These are phyloP conservation scores for Eolophus roseicapilla DNA, from an alignment of 2,113 vertebrate species.

Conservation along the genomic window DNA sequence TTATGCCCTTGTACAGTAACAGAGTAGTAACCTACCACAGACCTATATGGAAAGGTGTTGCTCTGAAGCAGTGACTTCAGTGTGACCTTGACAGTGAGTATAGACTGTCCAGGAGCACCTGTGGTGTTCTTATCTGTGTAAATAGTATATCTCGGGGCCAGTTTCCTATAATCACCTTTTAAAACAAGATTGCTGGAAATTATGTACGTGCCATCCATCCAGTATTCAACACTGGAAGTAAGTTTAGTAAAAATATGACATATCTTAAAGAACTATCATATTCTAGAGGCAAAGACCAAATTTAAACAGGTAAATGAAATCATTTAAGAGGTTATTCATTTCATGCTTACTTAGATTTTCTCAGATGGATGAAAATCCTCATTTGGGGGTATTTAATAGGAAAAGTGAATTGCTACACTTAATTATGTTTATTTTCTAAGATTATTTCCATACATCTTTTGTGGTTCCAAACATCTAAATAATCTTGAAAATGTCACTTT, in stretches of 20 bases:
- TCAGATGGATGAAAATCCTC: not conserved
- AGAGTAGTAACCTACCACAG: accelerated
- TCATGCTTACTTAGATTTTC: not conserved
- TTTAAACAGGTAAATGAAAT: not conserved
- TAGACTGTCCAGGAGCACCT: not conserved
- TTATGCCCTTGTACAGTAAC: not conserved
- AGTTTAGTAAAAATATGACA: not conserved
- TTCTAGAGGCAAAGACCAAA: not conserved
- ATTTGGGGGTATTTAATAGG: not conserved
- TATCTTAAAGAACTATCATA: not conserved
- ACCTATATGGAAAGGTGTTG: not conserved
- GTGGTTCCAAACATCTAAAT: not conserved
- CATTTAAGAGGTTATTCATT: not conserved
- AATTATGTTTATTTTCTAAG: not conserved
- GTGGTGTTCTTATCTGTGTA: not conserved
- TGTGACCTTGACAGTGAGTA: not conserved
- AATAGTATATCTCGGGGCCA: not conserved
- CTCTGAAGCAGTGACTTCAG: not conserved
- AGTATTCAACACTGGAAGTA: not conserved
- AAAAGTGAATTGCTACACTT: not conserved
- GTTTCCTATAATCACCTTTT: not conserved
- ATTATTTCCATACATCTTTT: not conserved
- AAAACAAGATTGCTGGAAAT: not conserved
- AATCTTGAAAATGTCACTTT: not conserved
- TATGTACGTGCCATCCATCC: accelerated